Conservation (phyloP, 2,888 invertebrate genomes). For the Ischnus inquisitorius region DNA sequence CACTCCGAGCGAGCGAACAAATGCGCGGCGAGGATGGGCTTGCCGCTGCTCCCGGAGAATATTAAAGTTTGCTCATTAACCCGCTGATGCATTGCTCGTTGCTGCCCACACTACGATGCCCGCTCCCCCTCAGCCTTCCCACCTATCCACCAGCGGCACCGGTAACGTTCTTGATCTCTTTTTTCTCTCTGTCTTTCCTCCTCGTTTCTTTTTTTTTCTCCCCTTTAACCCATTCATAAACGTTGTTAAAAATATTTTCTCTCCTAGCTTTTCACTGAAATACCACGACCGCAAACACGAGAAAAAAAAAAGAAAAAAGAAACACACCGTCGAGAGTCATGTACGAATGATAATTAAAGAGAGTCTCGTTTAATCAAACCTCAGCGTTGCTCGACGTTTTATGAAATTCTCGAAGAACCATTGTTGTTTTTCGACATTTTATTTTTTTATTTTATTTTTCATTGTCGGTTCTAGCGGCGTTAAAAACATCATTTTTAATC, state of each 20-base stretch:
- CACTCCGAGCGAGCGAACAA: constrained; percentile 58
- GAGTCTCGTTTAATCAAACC: constrained; percentile 40
- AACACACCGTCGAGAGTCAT: constrained; percentile 27
- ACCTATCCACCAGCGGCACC: constrained; percentile 39
- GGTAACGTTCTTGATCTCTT: constrained; percentile 50
- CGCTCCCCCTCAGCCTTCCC: constrained; percentile 44
- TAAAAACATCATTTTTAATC: no score
- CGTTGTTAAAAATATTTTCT: constrained; percentile 61
- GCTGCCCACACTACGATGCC: constrained; percentile 61
- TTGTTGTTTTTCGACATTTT: not conserved
- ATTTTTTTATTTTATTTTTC: no score
- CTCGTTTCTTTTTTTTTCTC: constrained; percentile 33
- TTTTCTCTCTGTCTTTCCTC: constrained; percentile 39
- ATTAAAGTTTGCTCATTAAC: constrained; percentile 82
- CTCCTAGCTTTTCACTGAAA: constrained; percentile 11
- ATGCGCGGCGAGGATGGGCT: constrained; percentile 47
- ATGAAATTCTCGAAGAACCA: not conserved
- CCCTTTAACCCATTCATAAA: constrained; percentile 56
- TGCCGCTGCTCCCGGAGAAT: constrained; percentile 72
- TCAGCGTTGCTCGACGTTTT: constrained; percentile 1
- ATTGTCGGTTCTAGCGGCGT: no score
- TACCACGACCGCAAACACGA: constrained; percentile 26
- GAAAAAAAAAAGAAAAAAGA: not conserved
- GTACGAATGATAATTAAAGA: constrained; percentile 60
- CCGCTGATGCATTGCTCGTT: constrained; percentile 79